Conservation (phyloP, 2,797 vertebrate genomes). For the Anguilla anguilla region DNA sequence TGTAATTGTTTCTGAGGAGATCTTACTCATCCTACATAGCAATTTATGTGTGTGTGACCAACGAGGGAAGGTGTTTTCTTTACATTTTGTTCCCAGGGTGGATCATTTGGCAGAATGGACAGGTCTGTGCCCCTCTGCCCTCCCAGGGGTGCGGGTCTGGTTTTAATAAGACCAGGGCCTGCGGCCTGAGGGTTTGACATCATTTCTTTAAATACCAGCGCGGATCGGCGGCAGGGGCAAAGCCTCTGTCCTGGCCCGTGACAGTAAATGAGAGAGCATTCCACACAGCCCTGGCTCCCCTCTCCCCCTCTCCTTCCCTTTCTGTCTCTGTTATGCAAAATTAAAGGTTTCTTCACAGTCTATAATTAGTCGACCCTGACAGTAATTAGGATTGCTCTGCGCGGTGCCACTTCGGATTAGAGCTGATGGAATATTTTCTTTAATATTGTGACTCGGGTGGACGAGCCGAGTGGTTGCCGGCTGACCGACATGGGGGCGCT, state of each 20-base stretch:
- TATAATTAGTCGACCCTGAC: constrained; percentile 66
- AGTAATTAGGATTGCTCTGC: constrained; percentile 65
- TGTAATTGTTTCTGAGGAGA: not conserved
- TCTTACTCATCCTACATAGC: not conserved
- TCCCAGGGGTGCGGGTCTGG: constrained; percentile 15
- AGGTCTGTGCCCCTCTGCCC: constrained; percentile 19
- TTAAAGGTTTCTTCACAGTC: constrained; percentile 63
- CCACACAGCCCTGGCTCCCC: constrained; percentile 38
- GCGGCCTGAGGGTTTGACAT: constrained; percentile 47
- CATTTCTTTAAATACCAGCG: constrained; percentile 56
- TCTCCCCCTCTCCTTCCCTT: constrained; percentile 29
- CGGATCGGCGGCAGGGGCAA: constrained; percentile 46
- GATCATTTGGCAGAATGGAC: not conserved
- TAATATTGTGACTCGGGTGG: constrained; percentile 43
- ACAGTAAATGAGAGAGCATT: constrained; percentile 37
- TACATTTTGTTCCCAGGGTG: not conserved
- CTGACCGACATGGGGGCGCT: constrained; percentile 13
- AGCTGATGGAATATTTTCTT: constrained; percentile 55
- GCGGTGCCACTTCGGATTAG: constrained; percentile 57
- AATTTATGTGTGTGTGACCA: not conserved
- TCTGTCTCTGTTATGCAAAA: constrained; percentile 56
- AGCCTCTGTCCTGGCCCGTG: constrained; percentile 37
- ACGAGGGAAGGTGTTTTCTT: not conserved
- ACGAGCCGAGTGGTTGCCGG: constrained; percentile 19
- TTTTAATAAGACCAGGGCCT: constrained; percentile 60